phyloP scores from a whole-genome alignment of 2,113 vertebrate genomes.

The Clarias batrachus region DNA sequence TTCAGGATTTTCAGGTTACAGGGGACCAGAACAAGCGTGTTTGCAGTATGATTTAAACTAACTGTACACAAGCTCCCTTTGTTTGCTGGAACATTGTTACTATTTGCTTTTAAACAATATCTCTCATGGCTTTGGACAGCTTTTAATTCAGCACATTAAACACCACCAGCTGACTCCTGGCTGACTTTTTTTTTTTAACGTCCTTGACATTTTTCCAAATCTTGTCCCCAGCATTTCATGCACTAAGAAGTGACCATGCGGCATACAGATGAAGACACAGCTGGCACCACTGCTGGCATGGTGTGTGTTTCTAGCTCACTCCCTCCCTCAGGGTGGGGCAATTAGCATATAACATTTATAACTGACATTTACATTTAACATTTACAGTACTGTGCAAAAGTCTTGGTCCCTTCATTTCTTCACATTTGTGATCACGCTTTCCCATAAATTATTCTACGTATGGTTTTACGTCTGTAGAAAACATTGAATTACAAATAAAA shows the following conservation, averaged over 20 bases:
- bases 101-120: not conserved
- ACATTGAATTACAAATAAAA: too few relatives aligned
- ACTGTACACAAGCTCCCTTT: not conserved
- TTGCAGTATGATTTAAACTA: too few relatives aligned
- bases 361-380: not conserved
- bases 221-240: not conserved
- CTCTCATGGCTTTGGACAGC: not conserved
- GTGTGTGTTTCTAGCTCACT: not conserved
- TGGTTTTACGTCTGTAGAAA: too few relatives aligned
- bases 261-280: not conserved
- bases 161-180: not conserved
- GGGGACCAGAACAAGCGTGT: too few relatives aligned
- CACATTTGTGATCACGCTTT: not conserved
- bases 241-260: too few relatives aligned
- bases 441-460: too few relatives aligned
- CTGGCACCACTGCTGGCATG: not conserved
- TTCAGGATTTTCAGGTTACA: too few relatives aligned
- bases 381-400: not conserved
- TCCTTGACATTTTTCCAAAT: not conserved
- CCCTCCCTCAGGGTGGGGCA: too few relatives aligned
- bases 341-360: too few relatives aligned
- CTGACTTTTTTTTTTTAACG: not conserved
- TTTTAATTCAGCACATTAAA: not conserved
- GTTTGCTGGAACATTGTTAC: not conserved
- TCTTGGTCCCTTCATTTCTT: too few relatives aligned